phyloP scores from a whole-genome alignment of 2,113 vertebrate genomes.

The Micronycteris hirsuta region DNA sequence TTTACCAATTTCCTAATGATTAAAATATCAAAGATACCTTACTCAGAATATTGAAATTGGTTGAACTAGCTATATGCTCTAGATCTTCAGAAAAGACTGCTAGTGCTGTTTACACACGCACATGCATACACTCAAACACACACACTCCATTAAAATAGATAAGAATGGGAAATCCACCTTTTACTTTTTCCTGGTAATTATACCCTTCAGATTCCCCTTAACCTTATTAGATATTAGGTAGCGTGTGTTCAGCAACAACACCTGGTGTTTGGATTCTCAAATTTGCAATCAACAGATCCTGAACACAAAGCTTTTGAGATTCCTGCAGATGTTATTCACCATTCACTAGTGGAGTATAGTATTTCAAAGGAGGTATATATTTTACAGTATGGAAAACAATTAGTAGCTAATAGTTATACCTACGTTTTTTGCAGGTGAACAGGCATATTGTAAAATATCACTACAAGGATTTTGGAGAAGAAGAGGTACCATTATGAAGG shows the following conservation, averaged over 20 bases:
- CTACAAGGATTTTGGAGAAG: slow-evolving; percentile 54
- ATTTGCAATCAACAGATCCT: slow-evolving; percentile 31
- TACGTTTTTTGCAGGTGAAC: slow-evolving; percentile 54
- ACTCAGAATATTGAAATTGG: slow-evolving; percentile 4
- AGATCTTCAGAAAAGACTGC: background rate
- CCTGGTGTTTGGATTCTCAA: slow-evolving; percentile 35
- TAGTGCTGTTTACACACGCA: background rate
- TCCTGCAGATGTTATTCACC: slow-evolving; percentile 66
- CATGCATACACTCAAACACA: background rate
- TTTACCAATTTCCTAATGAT: background rate
- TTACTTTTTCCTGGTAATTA: background rate
- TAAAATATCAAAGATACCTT: background rate
- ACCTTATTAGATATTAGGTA: slow-evolving; percentile 34
- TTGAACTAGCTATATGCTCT: background rate
- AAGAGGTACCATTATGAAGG: slow-evolving; percentile 36
- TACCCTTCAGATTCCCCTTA: background rate
- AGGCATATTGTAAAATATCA: background rate
- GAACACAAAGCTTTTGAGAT: slow-evolving; percentile 35
- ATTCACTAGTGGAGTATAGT: slow-evolving; percentile 56
- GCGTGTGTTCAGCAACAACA: slow-evolving; percentile 51
- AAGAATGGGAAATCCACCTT: background rate
- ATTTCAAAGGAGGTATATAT: slow-evolving; percentile 65
- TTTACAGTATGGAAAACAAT: slow-evolving; percentile 51
- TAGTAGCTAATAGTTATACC: slow-evolving; percentile 12
- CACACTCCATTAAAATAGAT: background rate